Conservation (phyloP, 2,113 vertebrate genomes). For the Anolis carolinensis region DNA sequence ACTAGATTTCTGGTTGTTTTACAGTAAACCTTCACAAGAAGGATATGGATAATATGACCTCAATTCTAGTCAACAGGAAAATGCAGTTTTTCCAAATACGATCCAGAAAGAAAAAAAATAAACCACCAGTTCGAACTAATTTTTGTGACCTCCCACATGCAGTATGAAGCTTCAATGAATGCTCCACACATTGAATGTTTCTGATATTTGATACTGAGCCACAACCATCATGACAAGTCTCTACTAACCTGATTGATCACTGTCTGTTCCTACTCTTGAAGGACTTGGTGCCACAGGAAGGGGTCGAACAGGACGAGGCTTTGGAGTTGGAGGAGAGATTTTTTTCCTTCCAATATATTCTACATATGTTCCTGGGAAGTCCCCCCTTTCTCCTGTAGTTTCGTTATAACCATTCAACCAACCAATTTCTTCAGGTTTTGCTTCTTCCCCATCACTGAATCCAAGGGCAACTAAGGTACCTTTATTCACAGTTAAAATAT, state of each 20-base stretch:
- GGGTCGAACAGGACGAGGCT: conserved; percentile 92
- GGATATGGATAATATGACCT: neutral
- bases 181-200: conserved; percentile 19
- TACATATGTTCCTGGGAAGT: conserved; percentile 98
- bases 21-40: neutral
- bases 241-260: conserved; percentile 88
- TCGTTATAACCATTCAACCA: conserved; percentile 97
- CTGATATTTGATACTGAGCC: neutral
- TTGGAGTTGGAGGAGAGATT: conserved; percentile 94
- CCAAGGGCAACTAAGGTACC: conserved; percentile 89
- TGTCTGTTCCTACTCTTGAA: conserved; percentile 83
- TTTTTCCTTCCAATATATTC: conserved; percentile 94
- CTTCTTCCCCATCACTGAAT: conserved; percentile 90
- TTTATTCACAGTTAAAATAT: conserved; percentile 92
- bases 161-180: neutral
- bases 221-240: neutral
- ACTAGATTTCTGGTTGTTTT: neutral
- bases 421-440: conserved; percentile 92
- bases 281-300: conserved; percentile 89
- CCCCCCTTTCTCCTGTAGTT: conserved; percentile 94
- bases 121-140: neutral
- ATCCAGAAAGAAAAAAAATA: neutral
- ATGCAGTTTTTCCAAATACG: neutral
- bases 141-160: neutral
- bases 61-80: neutral